Percentiles rank a stretch among this genome's conserved stretches.
These are phyloP conservation scores for Drosophila jambulina DNA, from an alignment of 1,140 invertebrate genomes.

Conservation along the genomic window DNA sequence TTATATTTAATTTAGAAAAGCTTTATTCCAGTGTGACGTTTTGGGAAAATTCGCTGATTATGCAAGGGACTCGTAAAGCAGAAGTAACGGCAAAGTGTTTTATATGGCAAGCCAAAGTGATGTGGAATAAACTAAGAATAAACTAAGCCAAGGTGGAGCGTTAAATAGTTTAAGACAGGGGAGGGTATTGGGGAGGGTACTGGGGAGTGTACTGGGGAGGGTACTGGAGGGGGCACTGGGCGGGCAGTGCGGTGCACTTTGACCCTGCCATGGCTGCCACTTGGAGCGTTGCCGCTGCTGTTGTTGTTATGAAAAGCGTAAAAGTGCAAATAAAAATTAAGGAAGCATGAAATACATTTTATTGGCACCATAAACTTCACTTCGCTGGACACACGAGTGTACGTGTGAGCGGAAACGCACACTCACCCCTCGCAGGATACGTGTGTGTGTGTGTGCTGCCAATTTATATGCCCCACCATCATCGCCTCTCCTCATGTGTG, in stretches of 20 bases:
- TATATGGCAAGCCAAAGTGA: conserved; percentile 50
- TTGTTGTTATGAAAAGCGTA: conserved; percentile 74
- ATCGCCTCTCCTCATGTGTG: conserved; percentile 15
- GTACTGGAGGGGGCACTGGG: background rate
- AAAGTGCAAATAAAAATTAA: conserved; percentile 85
- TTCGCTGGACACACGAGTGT: conserved; percentile 85
- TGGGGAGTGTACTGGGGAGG: background rate
- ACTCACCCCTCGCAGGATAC: conserved; percentile 31
- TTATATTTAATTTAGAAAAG: background rate
- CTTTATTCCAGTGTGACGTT: background rate
- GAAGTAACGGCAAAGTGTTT: conserved; percentile 60
- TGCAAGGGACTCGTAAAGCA: conserved; percentile 70
- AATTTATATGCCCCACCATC: conserved; percentile 54
- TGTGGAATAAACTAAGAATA: conserved; percentile 37
- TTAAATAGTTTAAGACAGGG: conserved; percentile 73
- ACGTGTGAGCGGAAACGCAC: conserved; percentile 66
- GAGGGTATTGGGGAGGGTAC: background rate
- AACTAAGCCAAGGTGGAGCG: conserved; percentile 56
- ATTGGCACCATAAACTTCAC: conserved; percentile 85
- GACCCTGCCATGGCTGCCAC: conserved; percentile 19
- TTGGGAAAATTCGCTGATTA: conserved; percentile 71
- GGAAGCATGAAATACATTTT: conserved; percentile 85
- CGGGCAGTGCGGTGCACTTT: conserved; percentile 29
- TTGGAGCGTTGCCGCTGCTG: conserved; percentile 21
- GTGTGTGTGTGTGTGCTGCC: conserved; percentile 20